phyloP scores from a whole-genome alignment of 2,888 invertebrate genomes.

The Herminia tarsipennalis region DNA sequence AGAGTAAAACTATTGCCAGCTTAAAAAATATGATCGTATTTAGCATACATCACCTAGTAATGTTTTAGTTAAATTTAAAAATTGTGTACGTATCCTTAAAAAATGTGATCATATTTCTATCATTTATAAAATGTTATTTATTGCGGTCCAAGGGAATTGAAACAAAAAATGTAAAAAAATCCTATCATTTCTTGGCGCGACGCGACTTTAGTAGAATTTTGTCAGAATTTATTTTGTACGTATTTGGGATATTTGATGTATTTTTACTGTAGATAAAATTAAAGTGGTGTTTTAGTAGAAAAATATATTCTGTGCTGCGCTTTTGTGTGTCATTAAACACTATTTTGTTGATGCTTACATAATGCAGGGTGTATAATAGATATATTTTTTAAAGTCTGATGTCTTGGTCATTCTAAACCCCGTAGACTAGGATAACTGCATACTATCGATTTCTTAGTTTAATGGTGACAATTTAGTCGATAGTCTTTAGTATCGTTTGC shows the following conservation, averaged over 20 bases:
- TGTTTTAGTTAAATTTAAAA: not conserved
- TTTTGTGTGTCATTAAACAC: not conserved
- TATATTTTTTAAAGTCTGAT: too few species aligned
- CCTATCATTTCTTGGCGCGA: not conserved
- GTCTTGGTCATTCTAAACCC: too few species aligned
- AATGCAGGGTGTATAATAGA: too few species aligned
- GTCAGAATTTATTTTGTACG: conserved; percentile 35
- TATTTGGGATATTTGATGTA: conserved; percentile 15
- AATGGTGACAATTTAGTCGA: too few species aligned
- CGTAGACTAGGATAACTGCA: too few species aligned
- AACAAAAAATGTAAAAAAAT: conserved; percentile 11
- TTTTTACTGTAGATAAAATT: conserved; percentile 27
- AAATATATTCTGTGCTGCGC: not conserved
- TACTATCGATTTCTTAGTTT: too few species aligned
- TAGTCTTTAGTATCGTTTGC: too few species aligned
- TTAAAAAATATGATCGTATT: too few species aligned
- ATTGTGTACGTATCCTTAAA: not conserved
- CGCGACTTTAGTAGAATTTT: conserved; percentile 19
- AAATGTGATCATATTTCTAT: conserved; percentile 11
- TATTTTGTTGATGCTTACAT: too few species aligned
- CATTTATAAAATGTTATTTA: conserved; percentile 24
- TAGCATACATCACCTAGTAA: too few species aligned
- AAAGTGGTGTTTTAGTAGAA: conserved; percentile 3
- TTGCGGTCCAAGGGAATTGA: conserved; percentile 35
- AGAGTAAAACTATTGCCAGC: too few species aligned